Evolutionary conservation across 2,113 vertebrate genomes (phyloP).

Genomic region (Mionectes macconnelli): DNA sequence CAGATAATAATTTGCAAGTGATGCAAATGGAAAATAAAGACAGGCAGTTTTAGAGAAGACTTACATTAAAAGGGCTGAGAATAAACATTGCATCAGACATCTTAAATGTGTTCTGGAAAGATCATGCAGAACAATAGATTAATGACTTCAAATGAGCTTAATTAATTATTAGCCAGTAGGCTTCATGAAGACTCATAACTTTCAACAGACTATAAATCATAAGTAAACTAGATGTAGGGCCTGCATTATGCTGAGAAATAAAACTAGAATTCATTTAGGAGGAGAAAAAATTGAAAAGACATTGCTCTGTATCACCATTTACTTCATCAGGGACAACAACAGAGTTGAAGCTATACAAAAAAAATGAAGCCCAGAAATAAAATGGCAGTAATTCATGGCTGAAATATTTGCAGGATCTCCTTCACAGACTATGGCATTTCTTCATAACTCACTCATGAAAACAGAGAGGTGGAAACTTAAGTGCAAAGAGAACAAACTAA

Average conservation of each 20-base stretch:
- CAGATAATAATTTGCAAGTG: conserved; percentile 1
- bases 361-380: neutral
- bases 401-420: neutral
- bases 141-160: conserved; percentile 46
- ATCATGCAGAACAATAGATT: conserved; percentile 41
- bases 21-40: conserved; percentile 38
- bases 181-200: conserved; percentile 10
- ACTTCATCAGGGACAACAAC: neutral
- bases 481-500: neutral
- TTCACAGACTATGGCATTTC: neutral
- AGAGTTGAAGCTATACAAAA: neutral
- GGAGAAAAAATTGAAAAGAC: neutral
- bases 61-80: conserved; percentile 13
- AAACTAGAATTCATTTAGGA: neutral
- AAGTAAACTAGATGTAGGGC: conserved; percentile 21
- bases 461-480: neutral
- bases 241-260: neutral
- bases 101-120: conserved; percentile 44
- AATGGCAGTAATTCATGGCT: neutral
- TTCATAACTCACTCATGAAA: neutral
- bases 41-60: neutral
- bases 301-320: neutral
- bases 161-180: conserved; percentile 59
- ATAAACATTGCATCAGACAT: conserved; percentile 46
- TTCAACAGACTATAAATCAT: conserved; percentile 42